Conservation (phyloP, 1,140 invertebrate genomes). For the Lordiphosa collinella region DNA sequence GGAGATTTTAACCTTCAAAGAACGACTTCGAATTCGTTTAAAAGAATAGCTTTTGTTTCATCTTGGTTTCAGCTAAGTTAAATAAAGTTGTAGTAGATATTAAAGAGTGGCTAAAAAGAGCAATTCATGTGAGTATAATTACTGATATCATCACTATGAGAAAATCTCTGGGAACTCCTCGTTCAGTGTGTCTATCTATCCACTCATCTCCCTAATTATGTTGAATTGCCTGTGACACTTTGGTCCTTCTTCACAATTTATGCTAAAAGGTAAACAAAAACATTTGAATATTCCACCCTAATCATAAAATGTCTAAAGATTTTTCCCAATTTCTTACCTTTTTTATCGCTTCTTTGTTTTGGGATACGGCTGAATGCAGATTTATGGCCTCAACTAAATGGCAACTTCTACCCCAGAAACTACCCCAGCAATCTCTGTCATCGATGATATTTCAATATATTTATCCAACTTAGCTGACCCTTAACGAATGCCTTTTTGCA, state of each 20-base stretch:
- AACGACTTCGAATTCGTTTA: too few species aligned
- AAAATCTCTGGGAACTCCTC: conserved; percentile 33
- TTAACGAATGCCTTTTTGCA: conserved; percentile 23
- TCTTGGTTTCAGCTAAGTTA: too few species aligned
- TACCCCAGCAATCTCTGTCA: not conserved
- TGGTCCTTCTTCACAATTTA: conserved; percentile 45
- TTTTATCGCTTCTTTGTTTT: conserved; percentile 52
- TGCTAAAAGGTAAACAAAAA: conserved; percentile 69
- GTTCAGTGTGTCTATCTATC: conserved; percentile 4
- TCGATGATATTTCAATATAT: conserved; percentile 64
- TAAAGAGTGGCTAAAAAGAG: too few species aligned
- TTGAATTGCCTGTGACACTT: conserved; percentile 57
- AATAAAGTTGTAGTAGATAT: too few species aligned
- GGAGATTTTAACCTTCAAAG: too few species aligned
- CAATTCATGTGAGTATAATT: conserved; percentile 9
- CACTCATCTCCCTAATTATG: conserved; percentile 56
- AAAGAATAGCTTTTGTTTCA: too few species aligned
- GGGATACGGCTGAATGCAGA: conserved; percentile 59
- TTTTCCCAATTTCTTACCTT: conserved; percentile 36
- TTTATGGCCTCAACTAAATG: conserved; percentile 57
- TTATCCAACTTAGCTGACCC: conserved; percentile 46
- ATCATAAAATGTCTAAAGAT: conserved; percentile 5
- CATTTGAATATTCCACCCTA: conserved; percentile 58
- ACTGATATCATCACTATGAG: conserved; percentile 50
- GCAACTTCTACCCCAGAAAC: conserved; percentile 39